Evolutionary conservation across 1,140 invertebrate species (phyloP), one percentile per base, ranked within the genome.

Genomic region (Orchestia grillus): DNA sequence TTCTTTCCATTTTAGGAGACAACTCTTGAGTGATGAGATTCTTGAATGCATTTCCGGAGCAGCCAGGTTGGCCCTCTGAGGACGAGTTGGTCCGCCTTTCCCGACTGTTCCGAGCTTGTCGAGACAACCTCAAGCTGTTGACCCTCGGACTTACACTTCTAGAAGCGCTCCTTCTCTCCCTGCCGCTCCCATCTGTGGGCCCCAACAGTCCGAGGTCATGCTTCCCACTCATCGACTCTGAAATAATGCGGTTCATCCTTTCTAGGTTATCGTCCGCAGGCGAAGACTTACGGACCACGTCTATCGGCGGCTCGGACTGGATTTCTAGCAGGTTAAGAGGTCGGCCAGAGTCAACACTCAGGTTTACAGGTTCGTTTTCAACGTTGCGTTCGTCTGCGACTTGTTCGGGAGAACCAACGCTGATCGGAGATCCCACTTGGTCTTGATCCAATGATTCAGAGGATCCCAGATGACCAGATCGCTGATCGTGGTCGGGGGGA

Each of bases 321-420:
- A 90, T 90, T 19, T 90, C 88, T 8, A 53, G 47, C 6, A 53
- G 47, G 42, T 19, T 36, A 42, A 42, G n/a, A 90, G 88, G 88
- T 90, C 88, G 23, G 44, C 3, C 11, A 44, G 8, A 16, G 28
- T 94, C 92, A 94, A 94, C 92, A 47, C 92, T 94, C 36, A 94
- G 36, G 40, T 94, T 94, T 15, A 94, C 92, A 8, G 92, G 92
- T 45, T 94, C 92, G 36, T 94, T 94, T 43, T 90, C 88, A 90
- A 42, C 88, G 43, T 44, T 44, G 16, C 19, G 41, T 28, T 92
- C 90, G 6, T 36, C 43, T 42, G n/a, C 1, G 1, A 94, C 3
- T 23, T 94, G 92, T 47, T 94, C 92, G 4, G 92, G 92, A 44
- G 92, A 94, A 11, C 92, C 92, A 44, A 94, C 92, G 36, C 92